phyloP scores from a whole-genome alignment of 1,140 invertebrate species.

The Euwallacea similis region DNA sequence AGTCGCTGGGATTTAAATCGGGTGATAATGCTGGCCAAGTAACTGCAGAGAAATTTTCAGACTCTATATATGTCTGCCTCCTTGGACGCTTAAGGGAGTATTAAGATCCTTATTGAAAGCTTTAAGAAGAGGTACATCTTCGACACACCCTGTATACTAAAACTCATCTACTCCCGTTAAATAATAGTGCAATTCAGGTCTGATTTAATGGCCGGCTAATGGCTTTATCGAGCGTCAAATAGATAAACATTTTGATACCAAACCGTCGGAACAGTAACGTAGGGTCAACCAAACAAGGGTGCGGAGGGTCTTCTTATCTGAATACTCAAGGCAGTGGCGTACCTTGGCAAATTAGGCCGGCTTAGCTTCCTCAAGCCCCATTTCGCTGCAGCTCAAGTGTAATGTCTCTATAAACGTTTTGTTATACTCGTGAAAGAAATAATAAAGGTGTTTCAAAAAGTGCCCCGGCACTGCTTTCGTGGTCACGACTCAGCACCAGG shows the following conservation, averaged over 20 bases:
- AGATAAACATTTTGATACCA: slow-evolving; percentile 16
- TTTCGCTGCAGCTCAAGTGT: too few species aligned
- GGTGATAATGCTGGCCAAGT: too few species aligned
- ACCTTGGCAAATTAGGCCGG: background rate
- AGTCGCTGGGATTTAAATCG: too few species aligned
- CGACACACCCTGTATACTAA: too few species aligned
- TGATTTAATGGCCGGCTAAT: slow-evolving; percentile 14
- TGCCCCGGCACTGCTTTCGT: background rate
- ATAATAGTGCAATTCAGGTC: slow-evolving; percentile 1
- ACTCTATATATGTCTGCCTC: too few species aligned
- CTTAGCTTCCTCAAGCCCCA: too few species aligned
- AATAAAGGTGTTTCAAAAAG: background rate
- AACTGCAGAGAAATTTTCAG: too few species aligned
- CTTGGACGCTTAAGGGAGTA: too few species aligned
- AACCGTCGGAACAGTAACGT: background rate
- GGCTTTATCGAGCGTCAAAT: slow-evolving; percentile 17
- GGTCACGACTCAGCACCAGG: background rate
- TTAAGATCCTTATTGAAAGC: too few species aligned
- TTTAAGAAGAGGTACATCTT: too few species aligned
- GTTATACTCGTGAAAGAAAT: background rate
- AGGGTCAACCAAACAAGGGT: slow-evolving; percentile 11
- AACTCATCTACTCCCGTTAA: background rate
- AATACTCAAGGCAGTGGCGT: slow-evolving; percentile 3
- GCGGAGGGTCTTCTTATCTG: slow-evolving; percentile 3
- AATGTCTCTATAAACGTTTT: too few species aligned